Conservation (phyloP, 2,113 vertebrate genomes). For the Chamaea fasciata region DNA sequence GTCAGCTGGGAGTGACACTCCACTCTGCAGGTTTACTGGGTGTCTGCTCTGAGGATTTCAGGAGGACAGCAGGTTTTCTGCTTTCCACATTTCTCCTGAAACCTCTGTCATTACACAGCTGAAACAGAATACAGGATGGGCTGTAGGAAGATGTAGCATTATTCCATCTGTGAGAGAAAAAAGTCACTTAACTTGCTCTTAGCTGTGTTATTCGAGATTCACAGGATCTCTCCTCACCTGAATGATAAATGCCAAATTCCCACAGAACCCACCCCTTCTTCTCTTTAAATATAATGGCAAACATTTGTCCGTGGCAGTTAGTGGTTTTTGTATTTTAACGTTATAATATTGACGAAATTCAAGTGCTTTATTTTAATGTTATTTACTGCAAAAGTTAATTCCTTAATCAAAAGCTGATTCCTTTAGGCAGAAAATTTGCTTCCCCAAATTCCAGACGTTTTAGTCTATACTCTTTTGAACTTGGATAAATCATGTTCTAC, state of each 20-base stretch:
- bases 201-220: constrained; percentile 20
- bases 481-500: neutral
- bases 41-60: neutral
- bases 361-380: neutral
- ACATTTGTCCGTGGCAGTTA: neutral
- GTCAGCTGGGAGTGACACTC: neutral
- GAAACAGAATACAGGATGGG: neutral
- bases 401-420: neutral
- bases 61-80: neutral
- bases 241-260: constrained; percentile 40
- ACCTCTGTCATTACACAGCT: neutral
- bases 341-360: constrained; percentile 36
- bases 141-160: neutral
- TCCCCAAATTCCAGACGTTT: neutral
- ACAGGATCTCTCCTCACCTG: constrained; percentile 15
- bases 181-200: constrained; percentile 5
- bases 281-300: constrained; percentile 3
- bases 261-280: neutral
- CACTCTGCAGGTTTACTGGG: neutral
- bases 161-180: constrained; percentile 1
- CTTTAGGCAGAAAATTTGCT: neutral
- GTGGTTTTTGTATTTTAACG: neutral
- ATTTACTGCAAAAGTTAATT: constrained; percentile 7
- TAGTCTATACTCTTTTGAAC: neutral
- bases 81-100: neutral